phyloP scores from a whole-genome alignment of 2,888 invertebrate genomes.

The Oscheius sp. region DNA sequence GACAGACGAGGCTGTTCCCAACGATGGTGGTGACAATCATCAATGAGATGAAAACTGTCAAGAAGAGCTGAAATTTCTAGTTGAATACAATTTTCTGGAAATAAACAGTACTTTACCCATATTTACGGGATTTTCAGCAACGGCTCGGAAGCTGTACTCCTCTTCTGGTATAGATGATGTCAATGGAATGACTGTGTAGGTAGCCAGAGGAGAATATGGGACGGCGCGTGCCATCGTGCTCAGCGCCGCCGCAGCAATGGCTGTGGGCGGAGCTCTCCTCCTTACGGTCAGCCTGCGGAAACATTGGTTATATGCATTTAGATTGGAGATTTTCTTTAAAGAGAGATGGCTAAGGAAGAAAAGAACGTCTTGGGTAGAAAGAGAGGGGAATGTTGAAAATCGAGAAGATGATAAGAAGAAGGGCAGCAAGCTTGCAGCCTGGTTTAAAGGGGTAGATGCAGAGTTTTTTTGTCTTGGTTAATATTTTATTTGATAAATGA shows the following conservation, averaged over 20 bases:
- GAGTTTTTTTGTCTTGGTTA: too few species aligned
- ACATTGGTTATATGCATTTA: background rate
- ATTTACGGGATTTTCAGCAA: constrained; percentile 9
- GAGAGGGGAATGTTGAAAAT: background rate
- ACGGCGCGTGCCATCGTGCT: constrained; percentile 55
- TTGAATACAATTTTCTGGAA: background rate
- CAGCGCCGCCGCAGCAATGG: constrained; percentile 38
- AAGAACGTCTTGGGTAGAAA: background rate
- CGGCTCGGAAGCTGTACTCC: background rate
- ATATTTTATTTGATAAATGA: too few species aligned
- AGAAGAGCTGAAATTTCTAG: constrained; percentile 4
- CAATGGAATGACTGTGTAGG: constrained; percentile 52
- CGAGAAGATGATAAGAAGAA: too few species aligned
- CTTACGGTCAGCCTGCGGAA: constrained; percentile 29
- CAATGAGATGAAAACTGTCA: constrained; percentile 73
- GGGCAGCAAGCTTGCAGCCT: too few species aligned
- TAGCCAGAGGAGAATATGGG: constrained; percentile 48
- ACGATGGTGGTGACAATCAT: constrained; percentile 76
- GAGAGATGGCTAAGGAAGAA: background rate
- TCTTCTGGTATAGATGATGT: constrained; percentile 41
- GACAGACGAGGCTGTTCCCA: constrained; percentile 77
- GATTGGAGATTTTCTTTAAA: background rate
- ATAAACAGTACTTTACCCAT: constrained; percentile 11
- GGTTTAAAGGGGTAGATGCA: too few species aligned
- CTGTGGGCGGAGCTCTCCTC: constrained; percentile 31